phyloP scores from a whole-genome alignment of 2,113 vertebrate genomes.

The Callithrix jacchus region DNA sequence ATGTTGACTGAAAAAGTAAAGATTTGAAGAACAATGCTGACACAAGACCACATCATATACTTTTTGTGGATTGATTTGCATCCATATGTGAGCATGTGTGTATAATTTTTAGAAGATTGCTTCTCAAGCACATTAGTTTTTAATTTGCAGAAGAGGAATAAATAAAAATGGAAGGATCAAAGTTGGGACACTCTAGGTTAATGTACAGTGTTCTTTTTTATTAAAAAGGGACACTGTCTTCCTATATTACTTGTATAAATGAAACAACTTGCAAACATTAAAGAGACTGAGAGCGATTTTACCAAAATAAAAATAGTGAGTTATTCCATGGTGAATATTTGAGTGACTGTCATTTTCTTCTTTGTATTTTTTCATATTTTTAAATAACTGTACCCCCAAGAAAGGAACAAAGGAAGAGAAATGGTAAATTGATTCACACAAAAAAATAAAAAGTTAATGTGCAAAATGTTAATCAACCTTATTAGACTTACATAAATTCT shows the following conservation, averaged over 20 bases:
- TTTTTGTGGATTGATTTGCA: neutral
- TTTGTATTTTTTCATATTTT: neutral
- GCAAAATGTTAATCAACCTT: slow-evolving; percentile 33
- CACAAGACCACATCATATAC: neutral
- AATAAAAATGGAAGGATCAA: neutral
- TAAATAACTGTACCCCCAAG: neutral
- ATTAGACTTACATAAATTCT: neutral
- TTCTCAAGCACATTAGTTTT: neutral
- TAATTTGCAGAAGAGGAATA: neutral
- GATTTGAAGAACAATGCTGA: neutral
- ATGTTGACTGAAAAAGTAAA: neutral
- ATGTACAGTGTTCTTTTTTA: neutral
- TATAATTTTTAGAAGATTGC: neutral
- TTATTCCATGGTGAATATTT: neutral
- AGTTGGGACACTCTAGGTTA: neutral
- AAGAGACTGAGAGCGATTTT: neutral
- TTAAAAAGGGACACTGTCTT: neutral
- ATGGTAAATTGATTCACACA: neutral
- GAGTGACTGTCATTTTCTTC: neutral
- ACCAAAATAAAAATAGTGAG: neutral
- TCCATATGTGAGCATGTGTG: neutral
- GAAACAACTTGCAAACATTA: neutral
- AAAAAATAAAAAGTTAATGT: neutral
- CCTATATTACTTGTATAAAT: neutral
- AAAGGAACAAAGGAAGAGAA: neutral